phyloP scores from a whole-genome alignment of 2,797 vertebrate species.

The Anniella stebbinsi region DNA sequence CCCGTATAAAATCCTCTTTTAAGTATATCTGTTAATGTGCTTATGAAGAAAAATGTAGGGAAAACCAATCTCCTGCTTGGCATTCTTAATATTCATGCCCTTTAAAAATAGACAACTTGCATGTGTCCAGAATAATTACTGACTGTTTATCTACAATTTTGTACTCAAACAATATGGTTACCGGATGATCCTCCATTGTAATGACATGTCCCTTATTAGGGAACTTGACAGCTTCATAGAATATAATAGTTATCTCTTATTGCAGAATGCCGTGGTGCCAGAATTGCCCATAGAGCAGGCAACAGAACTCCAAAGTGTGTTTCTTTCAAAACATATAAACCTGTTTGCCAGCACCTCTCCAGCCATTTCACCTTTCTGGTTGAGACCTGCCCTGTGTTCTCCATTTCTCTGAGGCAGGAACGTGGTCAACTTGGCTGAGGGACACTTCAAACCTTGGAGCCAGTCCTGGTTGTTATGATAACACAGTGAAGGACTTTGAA shows the following conservation, averaged over 20 bases:
- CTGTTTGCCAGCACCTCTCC: neutral
- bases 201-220: constrained; percentile 3
- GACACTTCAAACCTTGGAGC: neutral
- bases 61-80: neutral
- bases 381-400: neutral
- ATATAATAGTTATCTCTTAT: constrained; percentile 7
- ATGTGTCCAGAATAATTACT: constrained; percentile 26
- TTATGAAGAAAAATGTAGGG: neutral
- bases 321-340: neutral
- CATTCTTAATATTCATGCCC: constrained; percentile 20
- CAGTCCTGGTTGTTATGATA: neutral
- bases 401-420: neutral
- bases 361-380: neutral
- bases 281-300: neutral
- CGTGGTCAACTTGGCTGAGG: neutral
- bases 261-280: neutral
- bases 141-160: neutral
- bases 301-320: neutral
- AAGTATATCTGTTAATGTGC: neutral
- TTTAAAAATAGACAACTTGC: constrained; percentile 6
- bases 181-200: constrained; percentile 4
- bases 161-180: constrained; percentile 3
- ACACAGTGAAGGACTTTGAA: neutral
- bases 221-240: constrained; percentile 11
- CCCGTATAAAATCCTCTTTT: neutral